Percentiles rank a stretch among this genome's conserved stretches.
phyloP scores from a whole-genome alignment of 2,113 vertebrate genomes.

The Hiodon tergisus region DNA sequence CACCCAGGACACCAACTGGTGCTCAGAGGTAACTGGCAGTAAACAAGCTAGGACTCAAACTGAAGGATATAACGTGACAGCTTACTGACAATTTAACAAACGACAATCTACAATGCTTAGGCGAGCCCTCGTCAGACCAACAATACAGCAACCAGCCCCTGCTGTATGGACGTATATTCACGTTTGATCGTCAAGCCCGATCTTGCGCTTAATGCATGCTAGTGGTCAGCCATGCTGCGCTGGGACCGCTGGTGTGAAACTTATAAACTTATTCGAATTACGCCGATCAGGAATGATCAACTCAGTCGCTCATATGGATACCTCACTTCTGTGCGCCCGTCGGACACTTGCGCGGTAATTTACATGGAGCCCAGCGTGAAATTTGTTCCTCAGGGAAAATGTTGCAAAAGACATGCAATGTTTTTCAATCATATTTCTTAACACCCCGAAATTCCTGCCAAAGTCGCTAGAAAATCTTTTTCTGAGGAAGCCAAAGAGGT shows the following conservation, averaged over 20 bases:
- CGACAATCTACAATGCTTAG: too few relatives aligned
- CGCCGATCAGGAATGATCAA: neutral
- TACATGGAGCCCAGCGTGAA: slow-evolving; percentile 44
- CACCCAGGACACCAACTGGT: neutral
- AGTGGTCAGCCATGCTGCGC: slow-evolving; percentile 14
- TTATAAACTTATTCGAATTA: neutral
- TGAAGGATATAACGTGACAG: too few relatives aligned
- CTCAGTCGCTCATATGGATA: slow-evolving; percentile 17
- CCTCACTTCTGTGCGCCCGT: slow-evolving; percentile 22
- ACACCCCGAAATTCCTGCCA: slow-evolving; percentile 31
- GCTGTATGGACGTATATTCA: neutral
- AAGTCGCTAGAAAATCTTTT: neutral
- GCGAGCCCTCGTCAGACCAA: neutral
- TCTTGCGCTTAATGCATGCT: slow-evolving; percentile 31
- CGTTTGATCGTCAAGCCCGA: slow-evolving; percentile 43
- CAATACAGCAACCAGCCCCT: neutral
- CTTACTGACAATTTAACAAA: neutral
- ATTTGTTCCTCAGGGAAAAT: slow-evolving; percentile 50
- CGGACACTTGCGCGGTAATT: slow-evolving; percentile 21
- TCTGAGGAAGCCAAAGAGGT: neutral
- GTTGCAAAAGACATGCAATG: slow-evolving; percentile 53
- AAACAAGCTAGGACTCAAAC: slow-evolving; percentile 9
- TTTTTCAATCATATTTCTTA: slow-evolving; percentile 54
- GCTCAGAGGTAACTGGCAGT: neutral
- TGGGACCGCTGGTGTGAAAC: neutral